Percentiles rank a stretch among this genome's conserved stretches.
Conservation (phyloP, 2,888 invertebrate species). For the Amiota minor region DNA sequence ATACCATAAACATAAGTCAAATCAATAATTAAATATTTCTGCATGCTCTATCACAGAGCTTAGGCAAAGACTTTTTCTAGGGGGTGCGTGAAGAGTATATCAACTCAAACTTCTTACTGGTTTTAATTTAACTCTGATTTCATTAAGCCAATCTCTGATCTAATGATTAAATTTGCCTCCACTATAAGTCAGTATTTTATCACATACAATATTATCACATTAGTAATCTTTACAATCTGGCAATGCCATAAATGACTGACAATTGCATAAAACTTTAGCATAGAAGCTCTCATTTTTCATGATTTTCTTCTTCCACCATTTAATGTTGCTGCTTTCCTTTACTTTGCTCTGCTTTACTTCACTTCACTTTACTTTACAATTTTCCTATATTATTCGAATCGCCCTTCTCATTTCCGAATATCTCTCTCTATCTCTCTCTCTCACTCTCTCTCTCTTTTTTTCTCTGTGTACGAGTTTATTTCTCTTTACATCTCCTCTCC, state of each 20-base stretch:
- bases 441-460: neutral
- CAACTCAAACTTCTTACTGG: too few relatives aligned
- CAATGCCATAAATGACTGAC: neutral
- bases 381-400: neutral
- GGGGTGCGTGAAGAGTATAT: too few relatives aligned
- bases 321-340: neutral
- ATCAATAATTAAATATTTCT: too few relatives aligned
- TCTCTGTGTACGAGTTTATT: neutral
- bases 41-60: too few relatives aligned
- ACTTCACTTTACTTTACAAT: neutral
- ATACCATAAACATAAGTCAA: too few relatives aligned
- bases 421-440: neutral
- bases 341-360: neutral
- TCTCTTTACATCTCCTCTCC: slow-evolving; percentile 37
- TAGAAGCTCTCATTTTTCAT: neutral
- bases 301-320: neutral
- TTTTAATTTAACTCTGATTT: too few relatives aligned
- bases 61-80: too few relatives aligned
- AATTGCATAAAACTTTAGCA: slow-evolving; percentile 14
- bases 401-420: neutral
- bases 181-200: too few relatives aligned
- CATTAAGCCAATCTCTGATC: too few relatives aligned
- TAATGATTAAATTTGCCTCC: too few relatives aligned
- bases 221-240: neutral
- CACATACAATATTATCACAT: too few relatives aligned